Evolutionary conservation across 2,113 vertebrate genomes (phyloP), one percentile per base, ranked within the genome.

Genomic region (Bujurquina vittata): DNA sequence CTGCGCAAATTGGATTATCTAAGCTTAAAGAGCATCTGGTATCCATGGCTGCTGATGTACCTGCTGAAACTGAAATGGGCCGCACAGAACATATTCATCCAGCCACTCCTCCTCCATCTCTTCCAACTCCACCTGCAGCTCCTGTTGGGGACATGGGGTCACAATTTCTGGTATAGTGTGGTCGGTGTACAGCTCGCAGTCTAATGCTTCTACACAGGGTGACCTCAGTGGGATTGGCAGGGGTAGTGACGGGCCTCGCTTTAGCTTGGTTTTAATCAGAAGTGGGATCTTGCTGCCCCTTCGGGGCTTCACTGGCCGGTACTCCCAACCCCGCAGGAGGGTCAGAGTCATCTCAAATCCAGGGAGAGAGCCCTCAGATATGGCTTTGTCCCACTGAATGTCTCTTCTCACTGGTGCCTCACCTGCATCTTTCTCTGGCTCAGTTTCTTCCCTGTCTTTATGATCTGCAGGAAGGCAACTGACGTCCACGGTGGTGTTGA

Each of bases 81-180:
- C 92, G 63, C 97, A 98, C 77, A 96, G 96, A 63, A 97, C 93
- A 86, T 92, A 97, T 18, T 98, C 94, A 78, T 98, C 97, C 76
- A 96, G 86, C 97, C 97, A 98, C 87, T 97, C 93, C 83, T 97
- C 96, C 88, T 97, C 96, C 63, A 98, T 92, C 10, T 98, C 96
- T 10, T 92, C 89, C 85, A 97, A 87, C 77, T 97, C 97, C 76
- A 94, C 83, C 83, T 96, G 89, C 58, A 96, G 93, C 56, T 93
- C 93, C 91, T 94, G 85, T 79, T 88, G 95, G 37, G 88, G 91
- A 88, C 95, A 92, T 72, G 92, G 83, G 40, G 93, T 79, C 88
- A 94, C 95, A 58, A 86, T 93, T 88, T 94, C 88, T 62, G 77
- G 8, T 26, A 89, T 9, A 69, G 84, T 60, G 78, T 26, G 75